Base-by-base conservation (phyloP, 2,888 invertebrate species). In the Maniola hyperantus region DNA sequence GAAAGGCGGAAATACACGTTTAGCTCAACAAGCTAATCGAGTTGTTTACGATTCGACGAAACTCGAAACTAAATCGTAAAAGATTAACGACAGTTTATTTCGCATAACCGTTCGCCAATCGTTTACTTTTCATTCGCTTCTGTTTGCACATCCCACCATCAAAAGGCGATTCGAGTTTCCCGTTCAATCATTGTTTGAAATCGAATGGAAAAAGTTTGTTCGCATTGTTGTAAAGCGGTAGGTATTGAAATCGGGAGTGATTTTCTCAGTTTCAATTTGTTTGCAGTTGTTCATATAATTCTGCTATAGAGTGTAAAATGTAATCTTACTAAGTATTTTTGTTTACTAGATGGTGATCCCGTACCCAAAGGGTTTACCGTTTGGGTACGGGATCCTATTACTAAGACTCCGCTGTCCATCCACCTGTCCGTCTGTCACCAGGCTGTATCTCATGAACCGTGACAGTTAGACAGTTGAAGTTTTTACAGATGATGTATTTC, bases 81-180 rank as follows among this genome's bases (percentile, higher is more conserved):
- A 66, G 62, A 42, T 62, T 62, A 53, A 62, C 62, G 62, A 62
- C 62, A 62, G 51, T 62, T 46, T 44, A 62, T 61, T 61, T 20
- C 36, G 51, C 42, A 42, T 53, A 53, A 42, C 53, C 42, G 6
- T 42, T 53, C 42, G 44, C 36, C 15, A 62, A 53, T 48, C 67
- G 67, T 72, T 72, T 72, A 71, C 68, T 66, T 67, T 72, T 65
- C 70, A 65, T 68, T 70, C 61, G 66, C 54, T 67, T 70, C 67
- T 69, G 71, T 71, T 70, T 66, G 71, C 67, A 65, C 66, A 59
- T 68, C 60, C 65, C 67, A 67, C 71, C 66, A 71, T 72, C 65
- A 72, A 72, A 71, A 66, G 65, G 69, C 67, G 67, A 67, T 69
- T 67, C 65, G 62, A 68, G 66, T 68, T 68, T 57, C 55, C 46